phyloP scores from a whole-genome alignment of 2,797 vertebrate species.

The Acomys russatus region DNA sequence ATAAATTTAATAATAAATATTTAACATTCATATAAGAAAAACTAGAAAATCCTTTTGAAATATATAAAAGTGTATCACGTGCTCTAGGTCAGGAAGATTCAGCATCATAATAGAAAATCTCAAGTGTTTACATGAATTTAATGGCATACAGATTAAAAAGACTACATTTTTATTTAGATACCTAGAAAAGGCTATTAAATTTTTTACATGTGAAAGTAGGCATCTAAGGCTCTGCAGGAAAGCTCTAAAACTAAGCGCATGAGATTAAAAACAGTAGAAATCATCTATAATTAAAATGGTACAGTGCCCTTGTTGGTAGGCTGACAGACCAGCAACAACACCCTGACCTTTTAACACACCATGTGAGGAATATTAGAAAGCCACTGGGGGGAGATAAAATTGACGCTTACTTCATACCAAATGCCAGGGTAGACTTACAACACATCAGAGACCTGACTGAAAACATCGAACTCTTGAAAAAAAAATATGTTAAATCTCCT shows the following conservation, averaged over 20 bases:
- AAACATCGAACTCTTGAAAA: neutral
- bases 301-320: neutral
- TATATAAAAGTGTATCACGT: neutral
- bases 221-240: neutral
- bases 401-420: conserved; percentile 10
- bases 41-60: conserved; percentile 3
- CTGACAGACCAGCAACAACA: neutral
- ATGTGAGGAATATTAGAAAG: neutral
- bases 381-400: neutral
- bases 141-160: neutral
- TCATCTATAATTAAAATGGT: neutral
- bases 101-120: neutral
- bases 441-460: neutral
- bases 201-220: conserved; percentile 25
- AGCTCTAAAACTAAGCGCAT: neutral
- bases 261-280: conserved; percentile 42
- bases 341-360: neutral
- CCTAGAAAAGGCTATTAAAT: neutral
- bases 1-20: neutral
- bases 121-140: neutral
- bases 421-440: conserved; percentile 3
- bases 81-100: neutral
- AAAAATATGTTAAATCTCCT: conserved; percentile 19
- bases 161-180: neutral
- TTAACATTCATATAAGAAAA: neutral